A percentile compares a stretch with the other conserved stretches of the same genome.
These are phyloP conservation scores for Pantherophis guttatus DNA, from an alignment of 2,113 vertebrate genomes.

Conservation along the genomic window DNA sequence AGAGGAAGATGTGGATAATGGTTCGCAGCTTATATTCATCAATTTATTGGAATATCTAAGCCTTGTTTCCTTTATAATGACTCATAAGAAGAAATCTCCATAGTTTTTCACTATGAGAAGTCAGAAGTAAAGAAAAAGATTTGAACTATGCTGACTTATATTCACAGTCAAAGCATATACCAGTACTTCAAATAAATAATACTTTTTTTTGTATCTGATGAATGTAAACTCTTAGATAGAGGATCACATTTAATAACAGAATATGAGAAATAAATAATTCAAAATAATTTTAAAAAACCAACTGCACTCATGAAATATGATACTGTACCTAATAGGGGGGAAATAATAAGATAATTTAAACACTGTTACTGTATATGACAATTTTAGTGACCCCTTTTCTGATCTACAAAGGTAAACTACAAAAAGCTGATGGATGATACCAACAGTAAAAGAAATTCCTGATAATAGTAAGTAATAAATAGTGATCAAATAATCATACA, in stretches of 20 bases:
- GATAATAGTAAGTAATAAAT: not conserved
- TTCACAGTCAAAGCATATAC: not conserved
- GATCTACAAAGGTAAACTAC: not conserved
- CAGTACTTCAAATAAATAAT: not conserved
- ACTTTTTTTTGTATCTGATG: not conserved
- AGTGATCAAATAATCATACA: not conserved
- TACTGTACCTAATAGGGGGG: not conserved
- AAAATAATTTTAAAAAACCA: not conserved
- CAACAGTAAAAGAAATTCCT: not conserved
- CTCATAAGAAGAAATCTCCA: not conserved
- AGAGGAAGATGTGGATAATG: not conserved
- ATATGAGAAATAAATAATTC: not conserved
- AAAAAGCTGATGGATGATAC: not conserved
- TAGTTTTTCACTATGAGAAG: not conserved
- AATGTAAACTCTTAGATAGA: not conserved
- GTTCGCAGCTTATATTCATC: not conserved
- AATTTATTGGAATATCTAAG: not conserved
- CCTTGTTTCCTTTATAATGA: not conserved
- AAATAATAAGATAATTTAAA: not conserved
- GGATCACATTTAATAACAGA: not conserved
- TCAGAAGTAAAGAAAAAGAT: not conserved
- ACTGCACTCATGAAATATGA: not conserved
- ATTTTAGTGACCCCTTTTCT: not conserved
- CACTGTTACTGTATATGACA: not conserved
- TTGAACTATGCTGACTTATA: not conserved